phyloP scores from a whole-genome alignment of 1,140 invertebrate genomes.

The Holotrichia oblita region DNA sequence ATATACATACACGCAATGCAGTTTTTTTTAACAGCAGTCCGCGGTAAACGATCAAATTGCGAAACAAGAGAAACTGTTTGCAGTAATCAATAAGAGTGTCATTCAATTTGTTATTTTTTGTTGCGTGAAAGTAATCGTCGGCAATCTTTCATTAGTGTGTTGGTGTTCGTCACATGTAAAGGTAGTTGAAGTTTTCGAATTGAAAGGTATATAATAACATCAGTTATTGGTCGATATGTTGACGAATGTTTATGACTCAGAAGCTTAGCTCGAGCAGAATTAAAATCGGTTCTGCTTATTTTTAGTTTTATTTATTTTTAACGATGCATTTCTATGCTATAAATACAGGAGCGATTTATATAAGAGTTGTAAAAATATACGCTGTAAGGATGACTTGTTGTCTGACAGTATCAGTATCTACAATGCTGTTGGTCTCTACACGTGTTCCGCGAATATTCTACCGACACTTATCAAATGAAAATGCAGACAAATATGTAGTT shows the following conservation, averaged over 20 bases:
- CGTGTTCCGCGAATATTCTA: neutral
- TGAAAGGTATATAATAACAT: neutral
- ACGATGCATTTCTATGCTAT: constrained; percentile 26
- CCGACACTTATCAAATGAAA: neutral
- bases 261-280: neutral
- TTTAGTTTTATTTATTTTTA: constrained; percentile 36
- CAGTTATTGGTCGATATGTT: neutral
- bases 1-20: too few species aligned
- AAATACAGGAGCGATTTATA: constrained; percentile 11
- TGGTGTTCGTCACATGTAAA: neutral
- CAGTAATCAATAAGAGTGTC: neutral
- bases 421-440: neutral
- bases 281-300: constrained; percentile 26
- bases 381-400: neutral
- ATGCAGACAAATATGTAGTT: too few species aligned
- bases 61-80: constrained; percentile 18
- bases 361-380: constrained; percentile 34
- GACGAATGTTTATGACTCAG: constrained; percentile 25
- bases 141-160: constrained; percentile 5
- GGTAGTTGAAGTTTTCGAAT: neutral
- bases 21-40: neutral
- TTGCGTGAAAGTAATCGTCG: constrained; percentile 21
- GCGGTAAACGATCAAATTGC: neutral
- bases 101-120: neutral
- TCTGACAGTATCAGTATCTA: neutral